Evolutionary conservation across 2,888 invertebrate genomes (phyloP), one percentile per base, ranked within the genome.

Genomic region (Hyposoter dolosus): DNA sequence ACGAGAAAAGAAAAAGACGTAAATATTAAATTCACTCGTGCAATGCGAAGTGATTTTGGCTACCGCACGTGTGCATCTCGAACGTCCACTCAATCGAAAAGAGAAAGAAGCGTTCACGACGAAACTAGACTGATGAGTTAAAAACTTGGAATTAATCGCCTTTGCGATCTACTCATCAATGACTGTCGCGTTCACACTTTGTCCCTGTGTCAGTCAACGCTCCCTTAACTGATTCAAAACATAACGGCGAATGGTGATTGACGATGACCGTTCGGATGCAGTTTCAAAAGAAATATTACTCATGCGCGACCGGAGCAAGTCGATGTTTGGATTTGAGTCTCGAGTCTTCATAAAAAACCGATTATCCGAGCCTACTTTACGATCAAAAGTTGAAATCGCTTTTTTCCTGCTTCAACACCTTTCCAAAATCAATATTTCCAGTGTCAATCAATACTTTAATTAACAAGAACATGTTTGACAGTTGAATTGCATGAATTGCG

Each of bases 1-100:
- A 82, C 74, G 83, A 84, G 75, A 63, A 47, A 43, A 88, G 88
- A 86, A 85, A 88, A 60, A 76, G 47, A 82, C 74, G 45, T 65
- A 66, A 66, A 75, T 65, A 82, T 68, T 56, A 60, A 88, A 87
- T 90, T 89, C 83, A 84, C 80, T 17, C 66, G 56, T 72, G 63
- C 19, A 28, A 19, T 35, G 63, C 47, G 17, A 47, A 75, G 45
- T 47, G 35, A 47, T 68, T 45, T 56, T 75, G 10, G 75, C 82
- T 68, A 82, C 82, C 35, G 82, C 47, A 9, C 15, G 40, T 23
- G 40, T 72, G 40, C 45, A 79, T 66, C 68, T n/a, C 15, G 17
- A 60, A 35, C 28, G 15, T 71, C 56, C 50, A 74, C 15, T 65
- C 3, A 32, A 7, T 28, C 66, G 5, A 43, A 50, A 32, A 69